Conservation (phyloP, 1,140 invertebrate species). For the Centruroides sculpturatus region DNA sequence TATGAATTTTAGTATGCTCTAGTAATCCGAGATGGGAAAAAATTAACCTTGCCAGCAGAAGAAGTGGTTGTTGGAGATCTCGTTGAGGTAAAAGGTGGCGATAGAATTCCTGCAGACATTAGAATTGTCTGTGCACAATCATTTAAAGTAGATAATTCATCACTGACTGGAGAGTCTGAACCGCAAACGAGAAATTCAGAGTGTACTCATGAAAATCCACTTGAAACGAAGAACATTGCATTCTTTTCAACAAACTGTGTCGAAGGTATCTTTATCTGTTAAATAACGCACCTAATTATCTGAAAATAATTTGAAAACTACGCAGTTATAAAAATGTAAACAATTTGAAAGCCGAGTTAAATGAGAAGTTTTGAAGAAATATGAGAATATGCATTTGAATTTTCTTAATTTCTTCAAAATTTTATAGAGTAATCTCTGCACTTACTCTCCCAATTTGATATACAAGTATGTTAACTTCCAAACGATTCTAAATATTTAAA, state of each 20-base stretch:
- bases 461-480: too few species aligned
- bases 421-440: too few species aligned
- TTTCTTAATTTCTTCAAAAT: too few species aligned
- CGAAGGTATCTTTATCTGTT: conserved; percentile 29
- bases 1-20: conserved; percentile 49
- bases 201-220: conserved; percentile 49
- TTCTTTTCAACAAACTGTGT: conserved; percentile 56
- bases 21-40: conserved; percentile 86
- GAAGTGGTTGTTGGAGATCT: conserved; percentile 53
- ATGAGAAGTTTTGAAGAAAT: too few species aligned
- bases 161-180: conserved; percentile 48
- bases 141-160: conserved; percentile 41
- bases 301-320: conserved; percentile 15
- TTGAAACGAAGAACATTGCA: conserved; percentile 53
- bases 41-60: conserved; percentile 72
- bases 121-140: conserved; percentile 50
- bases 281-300: not conserved
- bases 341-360: too few species aligned
- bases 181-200: conserved; percentile 43
- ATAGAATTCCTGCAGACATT: conserved; percentile 70
- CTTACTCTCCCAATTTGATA: too few species aligned
- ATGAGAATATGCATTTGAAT: too few species aligned
- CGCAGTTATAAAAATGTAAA: too few species aligned
- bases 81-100: conserved; percentile 63
- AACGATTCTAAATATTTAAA: too few species aligned